Evolutionary conservation across 2,888 invertebrate genomes (phyloP), one percentile per base, ranked within the genome.

Genomic region (Melangyna quadrimaculata): DNA sequence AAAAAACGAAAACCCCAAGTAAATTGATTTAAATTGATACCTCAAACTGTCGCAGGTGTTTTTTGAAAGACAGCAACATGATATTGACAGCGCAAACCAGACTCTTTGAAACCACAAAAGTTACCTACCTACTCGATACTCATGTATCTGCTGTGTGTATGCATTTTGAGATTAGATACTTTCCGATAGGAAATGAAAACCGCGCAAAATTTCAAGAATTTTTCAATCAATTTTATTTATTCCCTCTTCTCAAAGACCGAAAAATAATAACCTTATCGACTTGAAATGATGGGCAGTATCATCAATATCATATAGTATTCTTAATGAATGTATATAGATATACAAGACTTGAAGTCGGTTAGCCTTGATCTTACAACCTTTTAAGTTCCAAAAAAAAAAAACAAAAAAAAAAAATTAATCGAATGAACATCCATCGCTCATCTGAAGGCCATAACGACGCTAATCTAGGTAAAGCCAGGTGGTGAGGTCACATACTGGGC

Each of bases 41-140:
- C 55, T 84, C 80, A 84, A 84, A 80, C 10, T 84, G 84, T 84
- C 84, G 74, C 79, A 67, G 73, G 75, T 75, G 80, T 71, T 84
- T 74, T 83, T 75, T 74, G 14, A 48, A 70, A 55, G 70, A 59
- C 77, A 77, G 55, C 69, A 40, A 63, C 43, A 59, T 71, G 69
- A 69, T 65, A 19, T 48, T 29, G 22, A 67, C 35, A 19, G 35
- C 67, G 2, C 6, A n/a, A 40, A 19, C 5, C 40, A 70, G 37
- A 35, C 65, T 12, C 19, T 53, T n/a, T 40, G 37, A 69, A 69
- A 83, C 79, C 73, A 19, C 79, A 75, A 27, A 61, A 63, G 35
- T n/a, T n/a, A n/a, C n/a, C n/a, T n/a, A n/a, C n/a, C n/a, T n/a
- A n/a, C n/a, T n/a, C n/a, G n/a, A 37, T 32, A 40, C 14, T 12